phyloP scores from a whole-genome alignment of 2,888 invertebrate genomes.

The Leucozona laternaria region DNA sequence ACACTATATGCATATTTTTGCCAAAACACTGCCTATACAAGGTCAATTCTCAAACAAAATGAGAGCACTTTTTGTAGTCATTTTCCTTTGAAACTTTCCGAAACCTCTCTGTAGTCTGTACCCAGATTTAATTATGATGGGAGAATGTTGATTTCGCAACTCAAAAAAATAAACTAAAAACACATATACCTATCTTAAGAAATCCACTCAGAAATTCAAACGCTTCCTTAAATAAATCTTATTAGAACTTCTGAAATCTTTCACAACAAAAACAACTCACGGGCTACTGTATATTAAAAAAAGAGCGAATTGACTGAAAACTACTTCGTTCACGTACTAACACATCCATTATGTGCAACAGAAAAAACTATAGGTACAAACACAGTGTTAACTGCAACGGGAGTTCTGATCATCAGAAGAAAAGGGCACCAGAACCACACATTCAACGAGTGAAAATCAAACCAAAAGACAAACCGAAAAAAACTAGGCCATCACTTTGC shows the following conservation, averaged over 20 bases:
- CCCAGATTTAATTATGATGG: no score
- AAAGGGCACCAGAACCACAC: slow-evolving; percentile 28
- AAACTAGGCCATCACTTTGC: slow-evolving; percentile 70
- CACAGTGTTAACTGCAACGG: slow-evolving; percentile 33
- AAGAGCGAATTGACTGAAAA: slow-evolving; percentile 23
- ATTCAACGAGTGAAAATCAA: slow-evolving; percentile 17
- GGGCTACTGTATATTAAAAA: slow-evolving; percentile 55
- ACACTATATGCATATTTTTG: no score
- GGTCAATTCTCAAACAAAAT: no score
- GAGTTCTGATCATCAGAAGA: neutral
- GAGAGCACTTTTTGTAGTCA: no score
- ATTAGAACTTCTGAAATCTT: slow-evolving; percentile 5
- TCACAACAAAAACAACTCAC: slow-evolving; percentile 12
- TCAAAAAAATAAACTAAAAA: no score
- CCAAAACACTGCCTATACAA: no score
- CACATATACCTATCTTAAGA: no score
- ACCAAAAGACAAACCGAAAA: slow-evolving; percentile 46
- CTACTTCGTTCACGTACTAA: neutral
- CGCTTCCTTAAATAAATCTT: neutral
- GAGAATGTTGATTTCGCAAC: no score
- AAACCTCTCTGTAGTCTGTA: no score
- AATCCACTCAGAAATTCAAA: neutral
- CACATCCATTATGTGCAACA: neutral
- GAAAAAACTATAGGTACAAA: no score
- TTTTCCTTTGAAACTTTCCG: no score